These are phyloP conservation scores for Meles meles DNA, from an alignment of 2,113 vertebrate genomes.

Conservation along the genomic window DNA sequence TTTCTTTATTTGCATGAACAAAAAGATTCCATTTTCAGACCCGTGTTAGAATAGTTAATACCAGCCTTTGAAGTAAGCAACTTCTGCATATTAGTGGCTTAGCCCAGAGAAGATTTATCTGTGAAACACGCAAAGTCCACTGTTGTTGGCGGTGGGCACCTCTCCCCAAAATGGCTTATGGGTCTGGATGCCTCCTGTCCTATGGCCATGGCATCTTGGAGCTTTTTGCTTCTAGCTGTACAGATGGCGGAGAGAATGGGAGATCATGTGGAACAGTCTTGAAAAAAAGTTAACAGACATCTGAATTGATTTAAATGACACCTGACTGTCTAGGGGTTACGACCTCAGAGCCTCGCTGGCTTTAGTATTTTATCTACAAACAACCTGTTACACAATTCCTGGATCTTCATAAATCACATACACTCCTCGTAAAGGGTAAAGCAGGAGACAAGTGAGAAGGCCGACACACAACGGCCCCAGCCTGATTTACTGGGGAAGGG, in stretches of 20 bases:
- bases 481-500: slow-evolving; percentile 26
- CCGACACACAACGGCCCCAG: slow-evolving; percentile 43
- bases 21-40: background rate
- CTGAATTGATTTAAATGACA: background rate
- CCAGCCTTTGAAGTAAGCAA: background rate
- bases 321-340: background rate
- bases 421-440: background rate
- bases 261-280: background rate
- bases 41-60: background rate
- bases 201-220: background rate
- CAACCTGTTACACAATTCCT: background rate
- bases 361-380: background rate
- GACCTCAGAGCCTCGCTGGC: background rate
- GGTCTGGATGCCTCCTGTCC: background rate
- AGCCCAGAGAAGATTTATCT: background rate
- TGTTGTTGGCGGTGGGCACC: background rate
- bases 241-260: background rate
- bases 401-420: background rate
- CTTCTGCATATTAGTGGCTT: background rate
- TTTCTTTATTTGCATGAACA: background rate
- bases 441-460: background rate
- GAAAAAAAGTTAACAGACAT: background rate
- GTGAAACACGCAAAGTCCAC: background rate
- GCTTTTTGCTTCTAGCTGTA: background rate
- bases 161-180: too few relatives aligned